Conservation (phyloP, 2,113 vertebrate genomes). For the Nothocercus julius region DNA sequence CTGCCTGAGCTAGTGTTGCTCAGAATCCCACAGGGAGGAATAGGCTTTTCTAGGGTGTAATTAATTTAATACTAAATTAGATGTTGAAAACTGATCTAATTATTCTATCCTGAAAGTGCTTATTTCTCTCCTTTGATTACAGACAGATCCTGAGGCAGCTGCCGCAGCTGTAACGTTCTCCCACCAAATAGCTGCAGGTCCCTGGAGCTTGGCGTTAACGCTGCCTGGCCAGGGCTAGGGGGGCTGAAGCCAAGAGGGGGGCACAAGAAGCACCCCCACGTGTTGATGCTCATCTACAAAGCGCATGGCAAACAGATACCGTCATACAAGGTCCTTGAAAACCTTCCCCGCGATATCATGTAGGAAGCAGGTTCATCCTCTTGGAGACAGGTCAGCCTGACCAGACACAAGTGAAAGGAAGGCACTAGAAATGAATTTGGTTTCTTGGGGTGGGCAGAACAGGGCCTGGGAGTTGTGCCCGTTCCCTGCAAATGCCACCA, state of each 20-base stretch:
- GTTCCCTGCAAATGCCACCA: not conserved
- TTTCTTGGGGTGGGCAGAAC: not conserved
- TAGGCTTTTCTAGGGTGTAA: slow-evolving; percentile 24
- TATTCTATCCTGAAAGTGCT: not conserved
- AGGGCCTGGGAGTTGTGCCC: not conserved
- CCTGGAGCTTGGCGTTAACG: not conserved
- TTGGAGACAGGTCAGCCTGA: not conserved
- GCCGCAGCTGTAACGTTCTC: not conserved
- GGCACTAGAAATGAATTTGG: not conserved
- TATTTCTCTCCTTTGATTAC: not conserved
- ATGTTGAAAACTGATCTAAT: slow-evolving; percentile 41
- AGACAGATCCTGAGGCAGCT: not conserved
- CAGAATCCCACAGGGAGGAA: not conserved
- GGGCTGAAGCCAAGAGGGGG: not conserved
- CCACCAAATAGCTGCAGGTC: not conserved
- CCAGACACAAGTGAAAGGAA: not conserved
- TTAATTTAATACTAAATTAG: slow-evolving; percentile 52
- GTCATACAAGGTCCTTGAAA: not conserved
- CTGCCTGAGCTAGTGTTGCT: not conserved
- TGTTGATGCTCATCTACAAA: too few species aligned
- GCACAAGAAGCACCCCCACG: not conserved
- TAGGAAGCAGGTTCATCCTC: not conserved
- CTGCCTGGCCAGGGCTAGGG: accelerated
- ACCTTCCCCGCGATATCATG: not conserved
- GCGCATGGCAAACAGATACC: not conserved